Evolutionary conservation across 2,797 vertebrate genomes (phyloP).

Genomic region (Champsocephalus esox): DNA sequence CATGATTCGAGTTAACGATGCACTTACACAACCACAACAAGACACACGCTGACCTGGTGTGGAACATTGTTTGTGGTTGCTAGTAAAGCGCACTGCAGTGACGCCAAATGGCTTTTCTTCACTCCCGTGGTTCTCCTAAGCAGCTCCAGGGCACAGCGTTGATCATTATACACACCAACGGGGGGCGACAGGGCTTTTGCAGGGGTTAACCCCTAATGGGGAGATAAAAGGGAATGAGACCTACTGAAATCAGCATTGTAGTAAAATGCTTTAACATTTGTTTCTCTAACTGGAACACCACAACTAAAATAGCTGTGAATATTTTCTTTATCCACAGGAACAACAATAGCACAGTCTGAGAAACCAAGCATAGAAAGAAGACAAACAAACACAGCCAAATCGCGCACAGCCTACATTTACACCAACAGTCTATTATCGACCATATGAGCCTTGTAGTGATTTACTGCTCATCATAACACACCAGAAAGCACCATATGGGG

Average conservation of each 20-base stretch:
- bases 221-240: slow-evolving; percentile 28
- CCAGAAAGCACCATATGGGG: not conserved
- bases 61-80: slow-evolving; percentile 54
- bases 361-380: slow-evolving; percentile 9
- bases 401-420: not conserved
- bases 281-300: slow-evolving; percentile 29
- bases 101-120: slow-evolving; percentile 84
- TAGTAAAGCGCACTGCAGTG: slow-evolving; percentile 77
- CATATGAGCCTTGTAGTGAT: not conserved
- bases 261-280: slow-evolving; percentile 4
- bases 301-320: slow-evolving; percentile 38
- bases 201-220: slow-evolving; percentile 80
- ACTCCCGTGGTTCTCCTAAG: slow-evolving; percentile 76
- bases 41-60: slow-evolving; percentile 78
- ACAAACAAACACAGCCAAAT: slow-evolving; percentile 12
- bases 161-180: slow-evolving; percentile 86
- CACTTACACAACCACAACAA: slow-evolving; percentile 1
- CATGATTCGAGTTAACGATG: no score
- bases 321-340: slow-evolving; percentile 31
- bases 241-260: slow-evolving; percentile 15
- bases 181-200: slow-evolving; percentile 84
- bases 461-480: slow-evolving; percentile 10
- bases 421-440: not conserved
- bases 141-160: slow-evolving; percentile 75
- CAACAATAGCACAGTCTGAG: slow-evolving; percentile 18